Conservation (phyloP, 2,888 invertebrate genomes). For the Bellardia bayeri region DNA sequence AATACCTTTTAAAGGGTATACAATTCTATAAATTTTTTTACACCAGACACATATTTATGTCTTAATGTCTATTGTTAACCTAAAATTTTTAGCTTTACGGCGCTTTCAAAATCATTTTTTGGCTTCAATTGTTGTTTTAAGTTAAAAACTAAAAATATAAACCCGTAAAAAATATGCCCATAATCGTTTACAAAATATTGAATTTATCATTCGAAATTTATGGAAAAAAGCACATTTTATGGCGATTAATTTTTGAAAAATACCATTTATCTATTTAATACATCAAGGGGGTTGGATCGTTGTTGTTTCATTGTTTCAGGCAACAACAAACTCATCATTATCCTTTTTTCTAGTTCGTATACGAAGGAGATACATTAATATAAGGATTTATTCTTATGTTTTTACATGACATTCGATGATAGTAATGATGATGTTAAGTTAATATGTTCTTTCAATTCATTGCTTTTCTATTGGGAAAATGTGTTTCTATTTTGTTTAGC, state of each 20-base stretch:
- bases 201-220: not conserved
- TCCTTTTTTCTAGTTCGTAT: not conserved
- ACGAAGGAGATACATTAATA: not conserved
- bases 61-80: too few species aligned
- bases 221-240: not conserved
- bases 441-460: not conserved
- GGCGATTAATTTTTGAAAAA: slow-evolving; percentile 4
- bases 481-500: not conserved
- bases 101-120: too few species aligned
- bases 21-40: too few species aligned
- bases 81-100: too few species aligned
- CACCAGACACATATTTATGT: too few species aligned
- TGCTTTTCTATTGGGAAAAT: not conserved
- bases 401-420: not conserved
- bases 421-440: slow-evolving; percentile 4
- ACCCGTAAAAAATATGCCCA: not conserved
- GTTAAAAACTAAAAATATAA: not conserved
- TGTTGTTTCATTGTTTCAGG: slow-evolving; percentile 25
- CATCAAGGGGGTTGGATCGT: not conserved
- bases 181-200: not conserved
- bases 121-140: not conserved
- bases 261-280: not conserved
- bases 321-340: slow-evolving; percentile 4
- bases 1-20: too few species aligned
- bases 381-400: slow-evolving; percentile 14